Evolutionary conservation across 2,113 vertebrate species (phyloP), one percentile per base, ranked within the genome.

Genomic region (Periophthalmodon schlosseri): DNA sequence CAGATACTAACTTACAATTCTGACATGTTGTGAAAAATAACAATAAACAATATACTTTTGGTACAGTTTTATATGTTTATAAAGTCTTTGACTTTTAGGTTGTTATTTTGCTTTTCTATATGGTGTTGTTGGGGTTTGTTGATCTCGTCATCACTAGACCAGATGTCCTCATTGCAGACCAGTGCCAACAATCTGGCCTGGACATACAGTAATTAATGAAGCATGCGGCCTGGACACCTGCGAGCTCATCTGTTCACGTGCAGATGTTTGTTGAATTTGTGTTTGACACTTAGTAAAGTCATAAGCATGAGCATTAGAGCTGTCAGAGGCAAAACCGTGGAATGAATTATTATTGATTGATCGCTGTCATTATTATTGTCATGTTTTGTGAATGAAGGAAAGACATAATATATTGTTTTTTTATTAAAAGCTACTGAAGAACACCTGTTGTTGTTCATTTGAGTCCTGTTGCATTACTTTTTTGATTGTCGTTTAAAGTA

Each of bases 181-280:
- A 47, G 65, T 77, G 73, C 84, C 89, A 86, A 71, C 80, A 84
- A 39, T 85, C 87, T 86, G 84, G 66, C 69, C 75, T 46, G 33
- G 63, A 21, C 20, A 68, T 68, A 68, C 66, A 68, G 18, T 74
- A 70, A 80, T 85, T 88, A 88, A 79, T 84, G 84, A 73, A 80
- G 68, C 66, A 7, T 66, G 54, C 36, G 34, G 67, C 69, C 63
- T 69, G 75, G 60, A 77, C 61, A 83, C 76, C 60, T 84, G 79
- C 61, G 54, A 80, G 61, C 73, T 28, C 20, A 21, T 60, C 11
- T 24, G 56, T 70, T 28, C 47, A 44, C 2, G 18, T 56, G 24
- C 21, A 28, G 69, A 23, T n/a, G 14, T 61, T 8, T 49, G 18
- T 49, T 33, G 36, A 12, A 8, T 64, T 57, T 75, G 47, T 23